Percentiles rank a stretch among this genome's conserved stretches.
Evolutionary conservation across 53 echinoderm and acorn worm species (phyloP).

Genomic region (Patiria pectinifera): DNA sequence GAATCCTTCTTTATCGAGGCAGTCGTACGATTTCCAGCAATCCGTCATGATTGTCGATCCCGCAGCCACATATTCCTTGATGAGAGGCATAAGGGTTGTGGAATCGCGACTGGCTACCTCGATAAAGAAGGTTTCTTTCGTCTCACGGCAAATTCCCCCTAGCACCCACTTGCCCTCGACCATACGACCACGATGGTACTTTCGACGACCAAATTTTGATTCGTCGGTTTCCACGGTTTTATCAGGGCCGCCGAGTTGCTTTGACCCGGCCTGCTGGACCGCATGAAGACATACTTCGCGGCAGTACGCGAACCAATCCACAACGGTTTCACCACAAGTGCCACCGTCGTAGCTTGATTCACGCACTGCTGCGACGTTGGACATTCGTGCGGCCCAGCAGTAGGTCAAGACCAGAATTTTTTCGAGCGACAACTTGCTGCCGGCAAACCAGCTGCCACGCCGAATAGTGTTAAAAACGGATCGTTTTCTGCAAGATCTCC

Average conservation of each 20-base stretch:
- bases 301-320: constrained; percentile 5
- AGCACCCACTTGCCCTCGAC: neutral
- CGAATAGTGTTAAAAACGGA: no score
- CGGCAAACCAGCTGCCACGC: constrained; percentile 4
- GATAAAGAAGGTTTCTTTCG: constrained; percentile 27
- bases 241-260: neutral
- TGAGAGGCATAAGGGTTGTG: neutral
- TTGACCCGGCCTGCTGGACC: neutral
- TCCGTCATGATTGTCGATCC: constrained; percentile 19
- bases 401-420: constrained; percentile 1
- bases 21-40: constrained; percentile 2
- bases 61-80: constrained; percentile 1
- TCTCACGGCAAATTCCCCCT: constrained; percentile 45
- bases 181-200: neutral
- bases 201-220: constrained; percentile 28
- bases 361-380: neutral
- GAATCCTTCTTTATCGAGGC: constrained; percentile 12
- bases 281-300: constrained; percentile 29
- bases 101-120: constrained; percentile 16
- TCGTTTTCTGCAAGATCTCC: no score
- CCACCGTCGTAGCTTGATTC: constrained; percentile 10
- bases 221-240: neutral
- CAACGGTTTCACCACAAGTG: constrained; percentile 2
- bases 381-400: constrained; percentile 22
- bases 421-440: neutral